Percentiles rank a stretch among this genome's conserved stretches.
Conservation (phyloP, 2,113 vertebrate genomes). For the Ceratotherium simum region DNA sequence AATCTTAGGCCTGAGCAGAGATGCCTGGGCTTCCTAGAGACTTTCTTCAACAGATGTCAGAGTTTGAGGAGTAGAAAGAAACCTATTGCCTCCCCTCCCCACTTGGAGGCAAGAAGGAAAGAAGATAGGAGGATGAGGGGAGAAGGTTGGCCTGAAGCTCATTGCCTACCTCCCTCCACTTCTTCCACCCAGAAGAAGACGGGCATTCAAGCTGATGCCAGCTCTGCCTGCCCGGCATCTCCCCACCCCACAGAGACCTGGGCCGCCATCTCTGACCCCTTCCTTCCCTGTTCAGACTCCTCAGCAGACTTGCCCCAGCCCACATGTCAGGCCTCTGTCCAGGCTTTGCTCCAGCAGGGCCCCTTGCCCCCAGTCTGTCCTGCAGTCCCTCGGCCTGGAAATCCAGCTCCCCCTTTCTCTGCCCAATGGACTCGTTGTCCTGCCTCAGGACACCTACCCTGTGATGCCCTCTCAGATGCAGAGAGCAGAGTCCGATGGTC, state of each 20-base stretch:
- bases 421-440: neutral
- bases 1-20: no score
- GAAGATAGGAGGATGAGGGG: neutral
- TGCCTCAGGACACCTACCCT: neutral
- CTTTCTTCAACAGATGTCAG: neutral
- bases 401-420: neutral
- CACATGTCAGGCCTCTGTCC: neutral
- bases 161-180: neutral
- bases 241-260: neutral
- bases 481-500: neutral
- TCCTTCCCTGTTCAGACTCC: neutral
- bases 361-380: neutral
- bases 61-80: neutral
- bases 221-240: neutral
- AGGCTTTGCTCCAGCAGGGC: no score
- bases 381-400: neutral
- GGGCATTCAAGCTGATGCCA: no score
- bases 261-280: neutral
- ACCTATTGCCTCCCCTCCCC: neutral
- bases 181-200: neutral
- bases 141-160: neutral
- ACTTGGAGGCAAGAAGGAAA: neutral
- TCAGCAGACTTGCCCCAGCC: neutral
- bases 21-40: neutral
- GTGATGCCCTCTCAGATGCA: neutral